A percentile compares a stretch with the other conserved stretches of the same genome.
phyloP scores from a whole-genome alignment of 1,140 invertebrate species.

The Mya arenaria region DNA sequence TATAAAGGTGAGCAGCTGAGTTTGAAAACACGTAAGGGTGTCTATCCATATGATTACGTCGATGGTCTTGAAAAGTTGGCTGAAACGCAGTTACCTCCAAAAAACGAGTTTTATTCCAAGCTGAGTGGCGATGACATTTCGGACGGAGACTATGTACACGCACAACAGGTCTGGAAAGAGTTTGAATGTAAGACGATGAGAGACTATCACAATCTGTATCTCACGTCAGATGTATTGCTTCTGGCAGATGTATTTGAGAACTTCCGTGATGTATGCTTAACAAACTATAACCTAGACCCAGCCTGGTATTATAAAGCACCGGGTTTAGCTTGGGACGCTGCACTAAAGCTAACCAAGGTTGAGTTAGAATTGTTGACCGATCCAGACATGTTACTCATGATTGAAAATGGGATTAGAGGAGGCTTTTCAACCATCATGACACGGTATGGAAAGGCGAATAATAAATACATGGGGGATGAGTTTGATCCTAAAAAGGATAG shows the following conservation, averaged over 20 bases:
- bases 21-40: slow-evolving; percentile 62
- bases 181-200: slow-evolving; percentile 74
- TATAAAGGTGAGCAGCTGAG: too few species aligned
- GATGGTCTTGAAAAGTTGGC: slow-evolving; percentile 64
- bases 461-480: slow-evolving; percentile 53
- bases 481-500: slow-evolving; percentile 46
- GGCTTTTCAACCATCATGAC: slow-evolving; percentile 57
- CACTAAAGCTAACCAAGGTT: slow-evolving; percentile 56
- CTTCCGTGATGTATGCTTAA: slow-evolving; percentile 58
- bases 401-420: slow-evolving; percentile 63
- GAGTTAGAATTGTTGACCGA: slow-evolving; percentile 65
- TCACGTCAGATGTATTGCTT: slow-evolving; percentile 59
- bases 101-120: slow-evolving; percentile 62
- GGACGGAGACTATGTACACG: slow-evolving; percentile 59
- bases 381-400: slow-evolving; percentile 65
- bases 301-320: slow-evolving; percentile 54
- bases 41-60: slow-evolving; percentile 74
- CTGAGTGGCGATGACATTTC: slow-evolving; percentile 44
- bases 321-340: slow-evolving; percentile 52
- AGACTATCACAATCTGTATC: slow-evolving; percentile 80
- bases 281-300: slow-evolving; percentile 62
- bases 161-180: slow-evolving; percentile 62
- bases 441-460: slow-evolving; percentile 64
- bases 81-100: slow-evolving; percentile 63
- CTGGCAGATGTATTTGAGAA: slow-evolving; percentile 65